Evolutionary conservation across 2,113 vertebrate species (phyloP).

Genomic region (Jaculus jaculus): DNA sequence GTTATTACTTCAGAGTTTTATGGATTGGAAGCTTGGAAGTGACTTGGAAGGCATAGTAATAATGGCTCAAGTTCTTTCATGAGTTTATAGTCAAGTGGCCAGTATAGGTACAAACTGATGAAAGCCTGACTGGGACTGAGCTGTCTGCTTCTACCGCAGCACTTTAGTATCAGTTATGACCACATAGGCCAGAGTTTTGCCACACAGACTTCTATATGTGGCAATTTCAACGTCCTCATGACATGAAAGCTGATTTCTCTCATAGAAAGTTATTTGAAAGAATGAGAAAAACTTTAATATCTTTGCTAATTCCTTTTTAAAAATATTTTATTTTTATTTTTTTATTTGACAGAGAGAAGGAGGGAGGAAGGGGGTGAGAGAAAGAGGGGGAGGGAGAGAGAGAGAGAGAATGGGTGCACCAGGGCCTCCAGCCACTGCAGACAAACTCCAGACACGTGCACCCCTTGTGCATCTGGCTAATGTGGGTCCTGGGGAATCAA

Average conservation of each 20-base stretch:
- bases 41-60: slow-evolving; percentile 2
- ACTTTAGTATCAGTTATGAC: neutral
- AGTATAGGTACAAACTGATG: neutral
- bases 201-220: neutral
- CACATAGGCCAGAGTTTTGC: neutral
- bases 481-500: too few species aligned
- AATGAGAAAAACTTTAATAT: neutral
- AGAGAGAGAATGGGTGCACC: too few species aligned
- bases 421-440: too few species aligned
- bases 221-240: neutral
- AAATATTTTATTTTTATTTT: too few species aligned
- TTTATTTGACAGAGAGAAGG: too few species aligned
- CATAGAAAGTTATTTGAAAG: slow-evolving; percentile 22
- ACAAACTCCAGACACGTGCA: too few species aligned
- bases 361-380: too few species aligned
- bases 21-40: neutral
- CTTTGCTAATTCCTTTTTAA: neutral
- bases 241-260: neutral
- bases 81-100: neutral
- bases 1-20: neutral
- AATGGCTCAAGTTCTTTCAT: neutral
- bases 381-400: too few species aligned
- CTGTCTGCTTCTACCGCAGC: neutral
- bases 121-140: neutral
- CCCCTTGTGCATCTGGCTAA: too few species aligned